Evolutionary conservation across 2,888 invertebrate genomes (phyloP), one percentile per base, ranked within the genome.

Genomic region (Ellobium chinense): DNA sequence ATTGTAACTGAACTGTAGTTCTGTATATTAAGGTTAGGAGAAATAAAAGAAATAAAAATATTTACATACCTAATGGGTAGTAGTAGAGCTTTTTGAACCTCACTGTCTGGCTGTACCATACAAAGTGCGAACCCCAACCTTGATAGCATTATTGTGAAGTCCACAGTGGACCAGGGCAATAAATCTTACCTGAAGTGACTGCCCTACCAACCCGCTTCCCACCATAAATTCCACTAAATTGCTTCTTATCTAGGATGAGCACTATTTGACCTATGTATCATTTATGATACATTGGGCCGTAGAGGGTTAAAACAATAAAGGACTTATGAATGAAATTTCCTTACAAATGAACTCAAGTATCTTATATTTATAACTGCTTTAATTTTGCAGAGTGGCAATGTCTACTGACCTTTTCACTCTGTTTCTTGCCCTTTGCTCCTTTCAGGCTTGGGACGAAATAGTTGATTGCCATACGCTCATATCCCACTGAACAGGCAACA

Each of bases 401-500:
- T 27, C 46, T 46, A 12, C 24, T 14, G 34, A 80, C 74, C 70
- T 84, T 79, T 74, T 80, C 70, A 56, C 75, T 72, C 75, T 80
- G 72, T 72, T n/a, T n/a, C n/a, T 82, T 85, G 65, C 83, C 84
- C 74, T 85, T 81, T 80, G 79, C 78, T 39, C 83, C 78, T 78
- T 82, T 73, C 24, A 88, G 70, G 21, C 85, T 85, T 3, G 78
- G 76, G 12, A 86, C 62, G 54, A 81, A n/a, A 74, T 86, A 81
- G 77, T 86, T 90, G 7, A 90, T 78, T 65, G 88, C 89, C 31
- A 88, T 84, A 24, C 81, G 81, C 72, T 88, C 88, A 88, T 87
- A 90, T 39, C 90, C 90, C 80, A 90, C 90, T 90, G 85, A 62
- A n/a, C n/a, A n/a, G n/a, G n/a, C n/a, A n/a, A n/a, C n/a, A n/a